Evolutionary conservation across 2,797 vertebrate genomes (phyloP), one percentile per base, ranked within the genome.

Genomic region (Spinus olivaceus): DNA sequence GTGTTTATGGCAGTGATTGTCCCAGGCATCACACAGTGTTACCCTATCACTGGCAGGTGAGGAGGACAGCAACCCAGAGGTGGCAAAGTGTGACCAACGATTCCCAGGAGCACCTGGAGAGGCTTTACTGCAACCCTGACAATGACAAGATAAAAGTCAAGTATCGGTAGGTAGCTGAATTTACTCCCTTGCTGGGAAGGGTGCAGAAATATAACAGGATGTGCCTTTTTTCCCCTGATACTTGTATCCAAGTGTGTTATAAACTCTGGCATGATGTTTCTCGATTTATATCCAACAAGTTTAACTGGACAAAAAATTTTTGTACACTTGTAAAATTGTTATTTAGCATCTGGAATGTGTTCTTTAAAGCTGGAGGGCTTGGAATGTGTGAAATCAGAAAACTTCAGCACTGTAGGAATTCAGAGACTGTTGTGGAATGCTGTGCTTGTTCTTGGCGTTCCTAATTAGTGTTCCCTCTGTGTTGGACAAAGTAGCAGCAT

Each of bases 41-140:
- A 88, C 99, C 99, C 6, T 99, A 99, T 94, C 99, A 99, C 96
- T 99, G 99, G 99, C 99, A 99, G 96, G 98, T 99, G 97, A 99
- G 97, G 97, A 98, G 98, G 95, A 98, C 97, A 94, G 96, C 98
- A 51, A 98, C 97, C 44, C 98, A 99, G 79, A 97, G 96, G 23
- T 99, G 99, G 99, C 99, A 99, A 94, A 99, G 99, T 88, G 97
- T 99, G 89, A 98, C 98, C 46, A 99, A 99, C 72, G 99, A 99
- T 93, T 98, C 99, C 79, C 99, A 99, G 97, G 99, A 99, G 96
- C 99, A 99, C 96, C 98, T 99, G 98, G 99, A 99, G 97, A 98
- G 99, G 96, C 99, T 99, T 81, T 99, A 99, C 97, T 99, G 99
- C 98, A 99, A 99, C 97, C 99, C 99, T n/a, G 99, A 99, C 98